These are phyloP conservation scores for Diploptera punctata DNA, from an alignment of 2,888 invertebrate genomes.

Conservation along the genomic window DNA sequence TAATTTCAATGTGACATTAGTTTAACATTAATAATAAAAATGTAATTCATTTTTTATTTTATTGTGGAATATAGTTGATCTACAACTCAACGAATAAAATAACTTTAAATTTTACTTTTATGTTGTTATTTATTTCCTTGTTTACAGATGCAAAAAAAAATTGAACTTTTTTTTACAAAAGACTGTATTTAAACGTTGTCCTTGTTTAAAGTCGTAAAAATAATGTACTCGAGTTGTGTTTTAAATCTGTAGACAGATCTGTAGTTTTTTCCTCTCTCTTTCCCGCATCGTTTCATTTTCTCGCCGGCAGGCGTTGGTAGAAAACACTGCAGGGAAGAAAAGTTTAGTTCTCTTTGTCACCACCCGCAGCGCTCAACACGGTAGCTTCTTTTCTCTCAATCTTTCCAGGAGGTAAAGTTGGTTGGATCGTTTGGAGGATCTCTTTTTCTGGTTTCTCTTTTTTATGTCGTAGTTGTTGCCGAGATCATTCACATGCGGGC, in stretches of 20 bases:
- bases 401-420: constrained; percentile 30
- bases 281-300: constrained; percentile 1
- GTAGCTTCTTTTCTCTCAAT: constrained; percentile 20
- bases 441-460: not conserved
- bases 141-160: too few species aligned
- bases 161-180: constrained; percentile 5
- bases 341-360: constrained; percentile 25
- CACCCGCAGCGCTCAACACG: constrained; percentile 15
- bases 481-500: constrained; percentile 37
- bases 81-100: too few species aligned
- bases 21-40: too few species aligned
- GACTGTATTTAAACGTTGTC: constrained; percentile 25
- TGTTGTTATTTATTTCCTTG: too few species aligned
- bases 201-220: constrained; percentile 33
- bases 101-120: too few species aligned
- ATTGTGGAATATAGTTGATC: too few species aligned
- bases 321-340: not conserved
- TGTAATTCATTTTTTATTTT: too few species aligned
- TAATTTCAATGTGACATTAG: too few species aligned
- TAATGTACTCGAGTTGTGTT: constrained; percentile 34
- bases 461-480: constrained; percentile 19
- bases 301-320: not conserved
- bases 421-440: constrained; percentile 20
- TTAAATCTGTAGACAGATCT: constrained; percentile 21
- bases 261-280: not conserved